phyloP scores from a whole-genome alignment of 2,888 invertebrate species.

The Volucella inanis region DNA sequence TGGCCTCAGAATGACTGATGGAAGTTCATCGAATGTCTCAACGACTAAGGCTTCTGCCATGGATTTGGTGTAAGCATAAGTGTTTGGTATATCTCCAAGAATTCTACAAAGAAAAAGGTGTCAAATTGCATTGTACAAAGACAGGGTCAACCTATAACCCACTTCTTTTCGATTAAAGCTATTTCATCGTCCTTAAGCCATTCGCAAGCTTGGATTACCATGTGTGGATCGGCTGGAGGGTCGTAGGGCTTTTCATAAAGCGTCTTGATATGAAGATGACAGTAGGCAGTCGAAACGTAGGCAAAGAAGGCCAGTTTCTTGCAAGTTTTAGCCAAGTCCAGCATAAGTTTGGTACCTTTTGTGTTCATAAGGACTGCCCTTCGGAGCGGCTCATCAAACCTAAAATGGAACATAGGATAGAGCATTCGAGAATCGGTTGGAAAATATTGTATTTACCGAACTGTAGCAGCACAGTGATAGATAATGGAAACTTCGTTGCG shows the following conservation, averaged over 20 bases:
- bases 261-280: conserved; percentile 92
- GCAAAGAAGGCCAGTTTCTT: conserved; percentile 88
- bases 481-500: conserved; percentile 90
- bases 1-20: conserved; percentile 91
- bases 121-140: neutral
- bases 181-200: conserved; percentile 90
- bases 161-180: conserved; percentile 86
- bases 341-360: conserved; percentile 93
- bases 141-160: conserved; percentile 62
- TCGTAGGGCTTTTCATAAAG: conserved; percentile 94
- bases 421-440: too few relatives aligned
- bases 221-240: conserved; percentile 90
- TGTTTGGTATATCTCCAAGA: conserved; percentile 92
- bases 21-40: conserved; percentile 90
- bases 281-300: conserved; percentile 94
- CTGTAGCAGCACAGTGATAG: conserved; percentile 92
- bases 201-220: conserved; percentile 90
- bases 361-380: conserved; percentile 96
- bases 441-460: conserved; percentile 82
- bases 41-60: conserved; percentile 92
- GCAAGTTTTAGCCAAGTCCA: conserved; percentile 91
- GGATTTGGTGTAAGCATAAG: conserved; percentile 96
- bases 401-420: conserved; percentile 75
- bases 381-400: conserved; percentile 95
- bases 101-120: conserved; percentile 84